Evolutionary conservation across 2,113 vertebrate genomes (phyloP), one percentile per base, ranked within the genome.

Genomic region (Pteropus alecto): DNA sequence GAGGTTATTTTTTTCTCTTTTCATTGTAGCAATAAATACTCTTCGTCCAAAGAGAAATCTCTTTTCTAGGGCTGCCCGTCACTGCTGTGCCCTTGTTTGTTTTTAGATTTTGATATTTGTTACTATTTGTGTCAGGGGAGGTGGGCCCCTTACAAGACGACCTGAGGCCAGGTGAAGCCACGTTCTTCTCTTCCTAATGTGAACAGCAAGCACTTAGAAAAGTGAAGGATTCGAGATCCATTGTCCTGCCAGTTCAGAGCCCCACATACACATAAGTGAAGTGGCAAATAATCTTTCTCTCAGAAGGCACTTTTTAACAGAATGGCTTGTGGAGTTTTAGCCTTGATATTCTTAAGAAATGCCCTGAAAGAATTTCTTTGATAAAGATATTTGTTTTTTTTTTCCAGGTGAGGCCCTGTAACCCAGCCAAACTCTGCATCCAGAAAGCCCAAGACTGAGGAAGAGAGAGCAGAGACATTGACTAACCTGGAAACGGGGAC

Each of bases 341-440:
- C 38, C 58, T 90, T 94, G 24, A 1, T 83, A n/a, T 38, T 86
- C 35, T 91, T 95, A 70, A 95, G 85, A 92, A 94, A 87, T 67
- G 28, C 70, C 2, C 13, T 81, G 78, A 48, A 96, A 94, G 51
- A 76, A 89, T 89, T 91, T 96, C 24, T 94, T 76, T 96, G 79
- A 93, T 92, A 22, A 87, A 87, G 7, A 65, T 85, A 30, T 10
- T 90, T 97, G 54, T 65, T 87, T 94, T 89, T 81, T 81, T 77
- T 78, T 41, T 68, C 58, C 79, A 98, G 97, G 97, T 97, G 76
- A 97, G 90, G 89, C 87, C 90, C 79, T 38, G 13, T 77, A 87
- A 82, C 92, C 48, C 48, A 12, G 41, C 51, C 93, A 86, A 96
- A 89, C 74, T 94, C 82, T 85, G 51, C 74, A 46, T 94, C 74